Conservation (phyloP, 2,888 invertebrate species). For the Diloba caeruleocephala region DNA sequence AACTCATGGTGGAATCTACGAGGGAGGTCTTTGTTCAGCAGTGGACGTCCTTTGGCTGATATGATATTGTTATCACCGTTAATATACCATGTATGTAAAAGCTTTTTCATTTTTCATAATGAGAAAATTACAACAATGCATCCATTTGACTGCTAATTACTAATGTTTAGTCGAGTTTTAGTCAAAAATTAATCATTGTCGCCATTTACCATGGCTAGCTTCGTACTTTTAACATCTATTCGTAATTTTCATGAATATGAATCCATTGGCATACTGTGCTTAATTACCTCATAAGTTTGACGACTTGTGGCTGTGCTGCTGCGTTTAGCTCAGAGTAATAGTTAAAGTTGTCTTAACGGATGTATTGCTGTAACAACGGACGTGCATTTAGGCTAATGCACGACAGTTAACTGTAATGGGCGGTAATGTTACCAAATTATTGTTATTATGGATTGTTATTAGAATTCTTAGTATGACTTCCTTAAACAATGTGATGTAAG, state of each 20-base stretch:
- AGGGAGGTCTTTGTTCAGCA: no score
- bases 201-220: background rate
- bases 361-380: constrained; percentile 53
- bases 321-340: constrained; percentile 22
- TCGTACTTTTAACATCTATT: background rate
- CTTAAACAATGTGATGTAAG: constrained; percentile 32
- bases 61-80: no score
- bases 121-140: no score
- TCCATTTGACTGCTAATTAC: background rate
- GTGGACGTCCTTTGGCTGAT: no score
- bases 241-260: constrained; percentile 7
- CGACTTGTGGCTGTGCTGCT: constrained; percentile 12
- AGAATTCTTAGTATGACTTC: constrained; percentile 25
- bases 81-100: no score
- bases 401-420: constrained; percentile 52
- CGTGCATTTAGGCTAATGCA: constrained; percentile 66
- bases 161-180: background rate
- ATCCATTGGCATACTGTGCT: constrained; percentile 12
- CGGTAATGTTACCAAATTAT: constrained; percentile 53
- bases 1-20: no score
- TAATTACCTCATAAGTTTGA: constrained; percentile 27
- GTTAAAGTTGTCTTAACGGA: constrained; percentile 37
- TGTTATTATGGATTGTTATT: constrained; percentile 38
- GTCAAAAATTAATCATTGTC: background rate
- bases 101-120: no score